Conservation (phyloP, 2,888 invertebrate species). For the Plusia festucae region DNA sequence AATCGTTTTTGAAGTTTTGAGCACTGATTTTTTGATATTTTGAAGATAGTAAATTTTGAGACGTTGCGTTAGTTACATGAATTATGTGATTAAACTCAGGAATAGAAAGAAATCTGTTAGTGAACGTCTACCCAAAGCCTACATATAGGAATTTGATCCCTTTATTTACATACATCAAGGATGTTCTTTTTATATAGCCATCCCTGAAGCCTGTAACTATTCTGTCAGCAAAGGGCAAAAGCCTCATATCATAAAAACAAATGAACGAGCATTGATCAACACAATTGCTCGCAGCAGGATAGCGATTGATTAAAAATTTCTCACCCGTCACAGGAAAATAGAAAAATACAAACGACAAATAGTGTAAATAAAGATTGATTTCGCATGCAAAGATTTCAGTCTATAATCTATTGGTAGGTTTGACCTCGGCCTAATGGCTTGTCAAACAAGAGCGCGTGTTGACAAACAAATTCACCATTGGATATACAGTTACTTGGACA, state of each 20-base stretch:
- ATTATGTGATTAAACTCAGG: too few species aligned
- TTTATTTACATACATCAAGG: too few species aligned
- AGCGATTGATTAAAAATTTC: not conserved
- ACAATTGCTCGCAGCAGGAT: constrained; percentile 4
- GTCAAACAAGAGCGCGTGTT: constrained; percentile 77
- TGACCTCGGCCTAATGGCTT: constrained; percentile 81
- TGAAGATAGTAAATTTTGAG: too few species aligned
- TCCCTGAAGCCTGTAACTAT: not conserved
- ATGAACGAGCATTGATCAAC: not conserved
- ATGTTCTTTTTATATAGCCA: too few species aligned
- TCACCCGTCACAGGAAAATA: not conserved
- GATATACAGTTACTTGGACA: constrained; percentile 63
- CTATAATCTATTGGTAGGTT: constrained; percentile 38
- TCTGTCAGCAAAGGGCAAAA: not conserved
- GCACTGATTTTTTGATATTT: too few species aligned
- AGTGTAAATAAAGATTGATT: not conserved
- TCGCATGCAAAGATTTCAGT: constrained; percentile 33
- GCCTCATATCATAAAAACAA: constrained; percentile 3
- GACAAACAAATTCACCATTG: constrained; percentile 70
- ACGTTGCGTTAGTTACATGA: too few species aligned
- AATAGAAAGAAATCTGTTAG: too few species aligned
- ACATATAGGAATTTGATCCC: too few species aligned
- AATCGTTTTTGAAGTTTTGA: too few species aligned
- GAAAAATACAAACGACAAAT: not conserved
- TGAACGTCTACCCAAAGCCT: too few species aligned